These are phyloP conservation scores for Spisula solida DNA, from an alignment of 2,888 invertebrate species.

Conservation along the genomic window DNA sequence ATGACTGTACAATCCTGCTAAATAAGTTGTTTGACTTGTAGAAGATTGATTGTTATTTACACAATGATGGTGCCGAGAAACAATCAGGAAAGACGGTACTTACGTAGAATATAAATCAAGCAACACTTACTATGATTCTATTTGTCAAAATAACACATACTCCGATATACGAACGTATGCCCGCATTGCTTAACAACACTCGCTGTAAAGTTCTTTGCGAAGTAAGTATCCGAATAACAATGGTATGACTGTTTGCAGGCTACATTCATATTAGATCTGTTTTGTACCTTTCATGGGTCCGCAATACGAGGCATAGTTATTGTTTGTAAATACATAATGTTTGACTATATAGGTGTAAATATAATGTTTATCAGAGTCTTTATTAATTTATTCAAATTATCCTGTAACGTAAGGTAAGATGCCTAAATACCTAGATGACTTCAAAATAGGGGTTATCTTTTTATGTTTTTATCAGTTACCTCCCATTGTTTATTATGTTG, in stretches of 20 bases:
- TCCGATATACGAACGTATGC: neutral
- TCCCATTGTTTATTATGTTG: too few relatives aligned
- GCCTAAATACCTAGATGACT: too few relatives aligned
- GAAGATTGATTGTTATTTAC: constrained; percentile 14
- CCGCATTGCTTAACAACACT: neutral
- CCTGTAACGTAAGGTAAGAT: too few relatives aligned
- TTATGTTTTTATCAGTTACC: too few relatives aligned
- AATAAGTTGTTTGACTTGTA: constrained; percentile 16
- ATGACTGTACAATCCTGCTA: constrained; percentile 10
- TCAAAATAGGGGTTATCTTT: too few relatives aligned
- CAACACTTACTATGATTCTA: neutral
- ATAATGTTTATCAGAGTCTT: too few relatives aligned
- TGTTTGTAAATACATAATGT: too few relatives aligned
- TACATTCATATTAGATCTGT: neutral
- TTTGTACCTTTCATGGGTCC: neutral
- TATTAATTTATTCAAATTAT: too few relatives aligned
- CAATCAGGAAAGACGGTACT: neutral
- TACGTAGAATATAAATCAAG: neutral
- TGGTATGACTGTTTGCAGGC: neutral
- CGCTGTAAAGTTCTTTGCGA: neutral
- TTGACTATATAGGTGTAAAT: too few relatives aligned
- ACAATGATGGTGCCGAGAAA: neutral
- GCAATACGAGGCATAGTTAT: too few relatives aligned
- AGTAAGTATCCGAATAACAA: neutral
- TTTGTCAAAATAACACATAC: constrained; percentile 20